Conservation (phyloP, 1,140 invertebrate species). For the Drosophila paulistorum region DNA sequence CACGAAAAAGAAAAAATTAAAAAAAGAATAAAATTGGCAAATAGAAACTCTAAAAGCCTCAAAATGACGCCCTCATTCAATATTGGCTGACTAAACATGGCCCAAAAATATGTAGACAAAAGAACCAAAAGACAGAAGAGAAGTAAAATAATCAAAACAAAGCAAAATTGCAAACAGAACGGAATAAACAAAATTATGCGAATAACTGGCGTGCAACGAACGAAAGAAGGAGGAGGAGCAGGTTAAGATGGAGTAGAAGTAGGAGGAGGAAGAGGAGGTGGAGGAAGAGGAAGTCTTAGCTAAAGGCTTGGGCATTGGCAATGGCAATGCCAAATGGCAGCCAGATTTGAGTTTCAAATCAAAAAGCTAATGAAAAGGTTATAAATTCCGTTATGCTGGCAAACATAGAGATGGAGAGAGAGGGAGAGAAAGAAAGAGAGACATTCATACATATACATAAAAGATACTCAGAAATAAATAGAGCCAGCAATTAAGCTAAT, state of each 20-base stretch:
- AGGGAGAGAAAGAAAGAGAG: neutral
- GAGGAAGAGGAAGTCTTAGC: slow-evolving; percentile 1
- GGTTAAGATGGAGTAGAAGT: too few relatives aligned
- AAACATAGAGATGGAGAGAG: slow-evolving; percentile 16
- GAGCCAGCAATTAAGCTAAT: slow-evolving; percentile 70
- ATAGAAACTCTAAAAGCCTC: slow-evolving; percentile 45
- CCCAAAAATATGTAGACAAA: slow-evolving; percentile 15
- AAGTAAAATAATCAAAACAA: slow-evolving; percentile 7
- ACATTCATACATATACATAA: too few relatives aligned
- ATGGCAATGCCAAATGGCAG: slow-evolving; percentile 20
- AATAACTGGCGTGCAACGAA: slow-evolving; percentile 47
- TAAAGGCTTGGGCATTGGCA: slow-evolving; percentile 9
- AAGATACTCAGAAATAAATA: slow-evolving; percentile 13
- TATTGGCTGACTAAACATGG: slow-evolving; percentile 61
- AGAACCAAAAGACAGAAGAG: neutral
- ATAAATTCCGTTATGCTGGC: slow-evolving; percentile 67
- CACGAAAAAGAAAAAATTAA: neutral
- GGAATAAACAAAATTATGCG: slow-evolving; percentile 55
- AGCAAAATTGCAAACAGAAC: slow-evolving; percentile 36
- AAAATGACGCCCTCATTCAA: slow-evolving; percentile 51
- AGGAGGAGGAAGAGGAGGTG: too few relatives aligned
- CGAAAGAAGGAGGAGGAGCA: neutral
- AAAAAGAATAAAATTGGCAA: slow-evolving; percentile 33
- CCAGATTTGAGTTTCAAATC: slow-evolving; percentile 72
- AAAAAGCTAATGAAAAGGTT: slow-evolving; percentile 77